Evolutionary conservation across 2,797 vertebrate species (phyloP).

Genomic region (Mionectes olivaceus): DNA sequence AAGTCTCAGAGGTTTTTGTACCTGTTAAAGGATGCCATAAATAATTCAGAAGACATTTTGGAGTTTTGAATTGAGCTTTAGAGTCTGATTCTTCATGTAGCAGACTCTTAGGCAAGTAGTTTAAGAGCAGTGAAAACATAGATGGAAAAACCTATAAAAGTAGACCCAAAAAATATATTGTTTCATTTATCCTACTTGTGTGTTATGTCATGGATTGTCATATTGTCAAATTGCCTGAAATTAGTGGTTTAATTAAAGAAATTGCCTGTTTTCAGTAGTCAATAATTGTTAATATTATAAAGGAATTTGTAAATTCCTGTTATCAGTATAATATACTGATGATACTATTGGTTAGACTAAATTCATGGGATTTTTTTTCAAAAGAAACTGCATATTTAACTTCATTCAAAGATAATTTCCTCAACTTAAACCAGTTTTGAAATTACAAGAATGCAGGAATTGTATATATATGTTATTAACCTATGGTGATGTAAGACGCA

Average conservation of each 20-base stretch:
- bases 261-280: not conserved
- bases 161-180: not conserved
- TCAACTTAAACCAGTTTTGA: not conserved
- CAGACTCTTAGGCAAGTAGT: not conserved
- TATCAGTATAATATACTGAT: not conserved
- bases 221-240: not conserved
- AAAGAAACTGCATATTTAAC: not conserved
- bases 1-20: not conserved
- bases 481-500: not conserved
- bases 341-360: not conserved
- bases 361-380: not conserved
- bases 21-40: not conserved
- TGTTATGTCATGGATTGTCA: not conserved
- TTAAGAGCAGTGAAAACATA: not conserved
- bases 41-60: not conserved
- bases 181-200: not conserved
- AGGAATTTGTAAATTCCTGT: fast-evolving
- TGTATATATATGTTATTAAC: not conserved
- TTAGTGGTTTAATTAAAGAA: not conserved
- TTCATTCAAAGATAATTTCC: not conserved
- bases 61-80: not conserved
- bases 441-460: not conserved
- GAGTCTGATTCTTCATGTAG: not conserved
- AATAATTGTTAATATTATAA: not conserved
- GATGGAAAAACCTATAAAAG: not conserved